Conservation (phyloP, 1,140 invertebrate species). For the Listronotus bonariensis region DNA sequence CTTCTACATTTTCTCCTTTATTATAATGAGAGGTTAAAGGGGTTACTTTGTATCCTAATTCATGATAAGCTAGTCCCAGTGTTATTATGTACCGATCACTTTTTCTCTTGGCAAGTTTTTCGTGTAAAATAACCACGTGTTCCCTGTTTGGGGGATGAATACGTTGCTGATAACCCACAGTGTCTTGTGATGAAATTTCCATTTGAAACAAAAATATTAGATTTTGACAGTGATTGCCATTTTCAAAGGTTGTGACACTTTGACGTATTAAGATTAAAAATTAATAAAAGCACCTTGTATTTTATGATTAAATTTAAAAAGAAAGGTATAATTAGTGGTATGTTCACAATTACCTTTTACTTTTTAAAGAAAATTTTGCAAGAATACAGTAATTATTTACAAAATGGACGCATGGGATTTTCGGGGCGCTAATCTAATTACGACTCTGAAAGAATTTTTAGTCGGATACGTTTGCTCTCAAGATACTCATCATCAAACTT, state of each 20-base stretch:
- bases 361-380: no score
- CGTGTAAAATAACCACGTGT: conserved; percentile 44
- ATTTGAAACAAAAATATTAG: conserved; percentile 20
- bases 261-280: not conserved
- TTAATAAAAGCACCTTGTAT: no score
- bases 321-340: no score
- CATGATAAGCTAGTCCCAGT: conserved; percentile 40
- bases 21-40: conserved; percentile 43
- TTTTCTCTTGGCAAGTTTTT: conserved; percentile 43
- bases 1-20: conserved; percentile 37
- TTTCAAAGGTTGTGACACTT: not conserved
- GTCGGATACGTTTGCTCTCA: no score
- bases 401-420: no score
- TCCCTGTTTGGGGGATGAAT: not conserved
- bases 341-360: no score
- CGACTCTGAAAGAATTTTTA: no score
- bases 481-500: no score
- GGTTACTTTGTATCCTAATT: conserved; percentile 44
- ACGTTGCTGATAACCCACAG: not conserved
- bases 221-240: not conserved
- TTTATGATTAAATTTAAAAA: no score
- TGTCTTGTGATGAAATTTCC: not conserved
- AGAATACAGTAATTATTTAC: no score
- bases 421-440: no score
- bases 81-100: conserved; percentile 49